Base-by-base conservation (phyloP, 2,888 invertebrate genomes). In the Agrypnus murinus region DNA sequence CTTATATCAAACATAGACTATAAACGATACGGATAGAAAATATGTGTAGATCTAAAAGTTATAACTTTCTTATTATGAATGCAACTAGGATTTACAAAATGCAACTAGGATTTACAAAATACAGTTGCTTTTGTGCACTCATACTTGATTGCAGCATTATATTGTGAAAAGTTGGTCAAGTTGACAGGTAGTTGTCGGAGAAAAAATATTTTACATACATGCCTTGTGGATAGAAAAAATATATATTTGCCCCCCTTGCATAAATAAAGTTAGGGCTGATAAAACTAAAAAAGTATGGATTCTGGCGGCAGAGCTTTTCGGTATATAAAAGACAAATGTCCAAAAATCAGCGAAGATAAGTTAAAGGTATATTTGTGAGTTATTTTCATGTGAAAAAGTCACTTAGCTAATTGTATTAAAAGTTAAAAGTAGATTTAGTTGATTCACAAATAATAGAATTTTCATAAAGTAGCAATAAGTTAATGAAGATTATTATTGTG, bases 331-430 rank as follows among this genome's bases (percentile, higher is more conserved):
- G 19, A 62, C 8, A 71, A 65, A 68, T 65, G 71, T 36, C 55
- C 71, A 12, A 59, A 45, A 45, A 34, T 70, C n/a, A 74, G 64
- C 31, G 69, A 70, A 15, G 71, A 69, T 7, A 69, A 71, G 50
- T 19, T 74, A 15, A 68, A 73, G 58, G 58, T n/a, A 62, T 71
- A 31, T 74, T 74, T 65, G 71, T 69, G 14, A 63, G 60, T 8
- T 43, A n/a, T n/a, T n/a, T n/a, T n/a, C n/a, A n/a, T n/a, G n/a
- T n/a, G n/a, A n/a, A n/a, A n/a, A n/a, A n/a, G n/a, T n/a, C n/a
- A n/a, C n/a, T n/a, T n/a, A n/a, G n/a, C n/a, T n/a, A n/a, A n/a
- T n/a, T n/a, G n/a, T n/a, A n/a, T n/a, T n/a, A n/a, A n/a, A n/a
- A n/a, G n/a, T n/a, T n/a, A n/a, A n/a, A n/a, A n/a, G n/a, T n/a